Evolutionary conservation across 2,113 vertebrate genomes (phyloP).

Genomic region (Cheirogaleus medius): DNA sequence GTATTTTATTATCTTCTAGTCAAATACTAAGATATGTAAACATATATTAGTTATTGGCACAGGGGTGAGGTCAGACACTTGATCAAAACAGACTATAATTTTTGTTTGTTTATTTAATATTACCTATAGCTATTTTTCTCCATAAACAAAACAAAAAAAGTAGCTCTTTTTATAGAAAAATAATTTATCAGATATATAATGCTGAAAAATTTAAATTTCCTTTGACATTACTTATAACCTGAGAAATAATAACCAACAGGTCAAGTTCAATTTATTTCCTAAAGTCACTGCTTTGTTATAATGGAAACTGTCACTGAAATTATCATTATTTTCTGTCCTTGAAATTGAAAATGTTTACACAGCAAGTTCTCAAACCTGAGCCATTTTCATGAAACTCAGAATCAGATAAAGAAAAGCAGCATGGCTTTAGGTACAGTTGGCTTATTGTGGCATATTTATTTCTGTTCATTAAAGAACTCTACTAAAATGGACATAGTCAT

Average conservation of each 20-base stretch:
- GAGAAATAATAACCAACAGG: background rate
- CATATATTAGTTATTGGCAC: no score
- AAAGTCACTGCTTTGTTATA: background rate
- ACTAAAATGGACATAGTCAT: background rate
- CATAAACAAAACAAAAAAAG: background rate
- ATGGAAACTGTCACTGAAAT: background rate
- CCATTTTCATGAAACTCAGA: background rate
- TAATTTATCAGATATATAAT: background rate
- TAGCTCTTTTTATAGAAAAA: background rate
- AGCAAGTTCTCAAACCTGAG: background rate
- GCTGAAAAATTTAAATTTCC: background rate
- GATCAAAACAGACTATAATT: background rate
- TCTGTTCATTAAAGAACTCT: background rate
- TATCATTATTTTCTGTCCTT: background rate
- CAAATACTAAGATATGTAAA: background rate
- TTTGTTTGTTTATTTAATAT: background rate
- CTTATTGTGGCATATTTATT: background rate
- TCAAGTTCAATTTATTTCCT: background rate
- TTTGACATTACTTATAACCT: background rate
- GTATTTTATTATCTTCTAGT: background rate
- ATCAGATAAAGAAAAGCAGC: background rate
- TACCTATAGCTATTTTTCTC: background rate
- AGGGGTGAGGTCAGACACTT: background rate
- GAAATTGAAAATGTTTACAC: background rate
- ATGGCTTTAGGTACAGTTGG: background rate